These are phyloP conservation scores for Adela reaumurella DNA, from an alignment of 2,888 invertebrate genomes.

Conservation along the genomic window DNA sequence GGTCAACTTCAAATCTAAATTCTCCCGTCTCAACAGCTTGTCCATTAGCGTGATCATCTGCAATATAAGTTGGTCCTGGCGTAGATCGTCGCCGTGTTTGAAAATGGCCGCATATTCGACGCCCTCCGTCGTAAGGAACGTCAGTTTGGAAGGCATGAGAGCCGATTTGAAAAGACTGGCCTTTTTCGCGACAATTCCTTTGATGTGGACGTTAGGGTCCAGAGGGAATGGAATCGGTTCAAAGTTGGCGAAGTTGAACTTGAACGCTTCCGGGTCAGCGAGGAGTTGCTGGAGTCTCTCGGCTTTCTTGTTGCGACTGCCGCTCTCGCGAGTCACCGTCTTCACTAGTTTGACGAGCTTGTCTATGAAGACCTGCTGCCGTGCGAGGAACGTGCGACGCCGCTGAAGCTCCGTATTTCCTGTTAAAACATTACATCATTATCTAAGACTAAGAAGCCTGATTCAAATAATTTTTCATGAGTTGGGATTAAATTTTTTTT, in stretches of 20 bases:
- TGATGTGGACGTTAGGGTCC: slow-evolving; percentile 87
- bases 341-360: slow-evolving; percentile 86
- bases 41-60: slow-evolving; percentile 99
- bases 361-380: slow-evolving; percentile 89
- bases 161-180: slow-evolving; percentile 95
- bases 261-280: slow-evolving; percentile 74
- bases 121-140: slow-evolving; percentile 79
- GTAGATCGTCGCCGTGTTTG: slow-evolving; percentile 94
- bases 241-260: slow-evolving; percentile 84
- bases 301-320: slow-evolving; percentile 87
- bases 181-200: slow-evolving; percentile 83
- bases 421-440: too few relatives aligned
- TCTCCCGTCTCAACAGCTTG: slow-evolving; percentile 87
- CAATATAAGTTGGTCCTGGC: slow-evolving; percentile 95
- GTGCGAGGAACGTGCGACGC: slow-evolving; percentile 70
- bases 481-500: too few relatives aligned
- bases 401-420: slow-evolving; percentile 69
- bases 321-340: slow-evolving; percentile 84
- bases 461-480: too few relatives aligned
- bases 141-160: slow-evolving; percentile 88
- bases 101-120: slow-evolving; percentile 93
- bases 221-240: slow-evolving; percentile 92
- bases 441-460: too few relatives aligned
- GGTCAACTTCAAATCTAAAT: slow-evolving; percentile 92
- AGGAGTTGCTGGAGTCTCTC: slow-evolving; percentile 83